Percentiles rank a stretch among this genome's conserved stretches.
These are phyloP conservation scores for Coranthus polyacanthus DNA, from an alignment of 2,797 vertebrate genomes.

Conservation along the genomic window DNA sequence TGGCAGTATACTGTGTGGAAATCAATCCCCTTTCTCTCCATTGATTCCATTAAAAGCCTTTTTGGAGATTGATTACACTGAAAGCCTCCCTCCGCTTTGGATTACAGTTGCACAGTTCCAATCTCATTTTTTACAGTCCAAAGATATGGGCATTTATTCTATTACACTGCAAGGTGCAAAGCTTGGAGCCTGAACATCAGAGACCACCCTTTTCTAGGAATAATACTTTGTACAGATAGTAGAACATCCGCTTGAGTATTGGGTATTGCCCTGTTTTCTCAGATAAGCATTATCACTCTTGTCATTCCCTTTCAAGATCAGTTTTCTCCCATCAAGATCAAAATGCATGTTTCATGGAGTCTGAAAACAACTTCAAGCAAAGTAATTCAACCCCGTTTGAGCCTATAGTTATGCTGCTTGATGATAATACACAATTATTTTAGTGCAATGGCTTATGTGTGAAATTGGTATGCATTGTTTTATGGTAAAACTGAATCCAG, in stretches of 20 bases:
- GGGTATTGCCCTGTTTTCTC: conserved; percentile 63
- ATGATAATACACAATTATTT: conserved; percentile 30
- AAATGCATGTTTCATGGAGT: conserved; percentile 53
- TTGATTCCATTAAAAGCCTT: conserved; percentile 88
- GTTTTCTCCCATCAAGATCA: conserved; percentile 64
- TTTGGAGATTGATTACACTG: conserved; percentile 87
- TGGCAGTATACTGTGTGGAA: conserved; percentile 73
- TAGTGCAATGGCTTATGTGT: background rate
- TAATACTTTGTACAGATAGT: conserved; percentile 68
- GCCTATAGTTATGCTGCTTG: conserved; percentile 11
- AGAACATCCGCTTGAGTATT: conserved; percentile 64
- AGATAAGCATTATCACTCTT: conserved; percentile 73
- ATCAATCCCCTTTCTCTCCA: conserved; percentile 83
- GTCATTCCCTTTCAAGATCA: conserved; percentile 67
- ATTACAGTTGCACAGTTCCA: conserved; percentile 79
- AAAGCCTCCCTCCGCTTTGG: conserved; percentile 81
- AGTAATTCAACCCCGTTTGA: conserved; percentile 23
- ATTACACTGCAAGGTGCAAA: conserved; percentile 78
- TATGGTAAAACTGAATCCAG: conserved; percentile 14
- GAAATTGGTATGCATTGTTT: conserved; percentile 25
- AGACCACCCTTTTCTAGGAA: conserved; percentile 65
- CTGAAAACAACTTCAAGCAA: conserved; percentile 35
- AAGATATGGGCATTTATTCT: conserved; percentile 80
- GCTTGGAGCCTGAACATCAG: conserved; percentile 59
- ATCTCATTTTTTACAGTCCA: conserved; percentile 75